These are phyloP conservation scores for Camponotus fellah DNA, from an alignment of 2,888 invertebrate genomes.

Conservation along the genomic window DNA sequence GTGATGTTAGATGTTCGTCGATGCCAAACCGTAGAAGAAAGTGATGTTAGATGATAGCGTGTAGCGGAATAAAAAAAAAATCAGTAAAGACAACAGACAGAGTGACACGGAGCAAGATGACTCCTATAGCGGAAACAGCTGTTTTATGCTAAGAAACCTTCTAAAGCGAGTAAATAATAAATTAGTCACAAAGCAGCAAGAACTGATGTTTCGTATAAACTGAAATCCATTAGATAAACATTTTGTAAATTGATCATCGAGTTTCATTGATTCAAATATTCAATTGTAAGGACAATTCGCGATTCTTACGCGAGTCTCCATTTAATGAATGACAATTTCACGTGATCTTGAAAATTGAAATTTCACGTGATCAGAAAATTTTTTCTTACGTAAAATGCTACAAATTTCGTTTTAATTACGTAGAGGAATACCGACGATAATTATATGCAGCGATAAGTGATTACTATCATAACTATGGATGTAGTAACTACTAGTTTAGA, in stretches of 20 bases:
- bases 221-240: not conserved
- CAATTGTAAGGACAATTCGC: not conserved
- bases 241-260: not conserved
- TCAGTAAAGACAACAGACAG: not conserved
- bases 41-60: not conserved
- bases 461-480: constrained; percentile 86
- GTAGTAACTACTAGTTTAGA: constrained; percentile 90
- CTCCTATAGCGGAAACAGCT: constrained; percentile 42
- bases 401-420: not conserved
- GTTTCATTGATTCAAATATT: not conserved
- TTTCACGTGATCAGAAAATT: constrained; percentile 15
- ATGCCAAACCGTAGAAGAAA: no score
- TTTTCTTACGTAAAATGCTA: constrained; percentile 17
- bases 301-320: not conserved
- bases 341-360: constrained; percentile 6
- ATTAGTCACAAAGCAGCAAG: not conserved
- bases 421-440: not conserved
- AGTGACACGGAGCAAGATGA: constrained; percentile 33
- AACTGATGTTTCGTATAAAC: constrained; percentile 5
- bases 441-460: constrained; percentile 13
- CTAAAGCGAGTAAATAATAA: constrained; percentile 12
- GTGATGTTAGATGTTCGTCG: not conserved
- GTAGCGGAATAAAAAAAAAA: not conserved
- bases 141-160: constrained; percentile 16
- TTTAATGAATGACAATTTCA: not conserved